phyloP scores from a whole-genome alignment of 2,113 vertebrate species.

The Cottus gobio region DNA sequence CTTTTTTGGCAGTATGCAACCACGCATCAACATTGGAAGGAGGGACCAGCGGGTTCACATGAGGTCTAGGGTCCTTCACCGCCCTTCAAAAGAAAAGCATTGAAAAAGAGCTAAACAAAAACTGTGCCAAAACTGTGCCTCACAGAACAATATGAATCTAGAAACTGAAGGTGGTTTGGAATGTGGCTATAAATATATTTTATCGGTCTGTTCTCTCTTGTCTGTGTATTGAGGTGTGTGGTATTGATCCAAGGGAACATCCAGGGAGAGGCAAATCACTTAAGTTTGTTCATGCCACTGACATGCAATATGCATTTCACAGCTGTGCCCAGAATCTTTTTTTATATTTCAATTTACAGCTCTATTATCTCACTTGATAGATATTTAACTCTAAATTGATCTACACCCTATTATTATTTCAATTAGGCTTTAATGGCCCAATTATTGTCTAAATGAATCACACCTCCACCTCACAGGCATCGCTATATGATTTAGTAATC shows the following conservation, averaged over 20 bases:
- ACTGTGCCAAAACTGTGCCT: not conserved
- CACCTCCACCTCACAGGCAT: not conserved
- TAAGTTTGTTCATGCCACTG: conserved; percentile 24
- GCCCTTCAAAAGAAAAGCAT: not conserved
- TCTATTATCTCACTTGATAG: conserved; percentile 6
- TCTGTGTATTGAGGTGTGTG: conserved; percentile 32
- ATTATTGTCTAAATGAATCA: conserved; percentile 39
- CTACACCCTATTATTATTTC: conserved; percentile 6
- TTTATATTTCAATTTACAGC: conserved; percentile 22
- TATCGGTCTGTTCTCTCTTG: conserved; percentile 20
- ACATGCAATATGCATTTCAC: conserved; percentile 15
- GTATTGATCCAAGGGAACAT: conserved; percentile 39
- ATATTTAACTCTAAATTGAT: conserved; percentile 11
- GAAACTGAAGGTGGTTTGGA: conserved; percentile 15
- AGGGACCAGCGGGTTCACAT: conserved; percentile 6
- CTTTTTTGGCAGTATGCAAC: conserved; percentile 3
- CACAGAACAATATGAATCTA: not conserved
- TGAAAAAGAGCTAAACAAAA: conserved; percentile 14
- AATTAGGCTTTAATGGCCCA: conserved; percentile 21
- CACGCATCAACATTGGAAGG: not conserved
- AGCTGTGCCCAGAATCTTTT: conserved; percentile 20
- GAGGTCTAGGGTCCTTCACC: not conserved
- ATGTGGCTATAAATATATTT: conserved; percentile 9
- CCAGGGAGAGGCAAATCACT: conserved; percentile 26
- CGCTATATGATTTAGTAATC: not conserved